Evolutionary conservation across 23 tunicate species (phyloP).

Genomic region (Ciona savignyi): DNA sequence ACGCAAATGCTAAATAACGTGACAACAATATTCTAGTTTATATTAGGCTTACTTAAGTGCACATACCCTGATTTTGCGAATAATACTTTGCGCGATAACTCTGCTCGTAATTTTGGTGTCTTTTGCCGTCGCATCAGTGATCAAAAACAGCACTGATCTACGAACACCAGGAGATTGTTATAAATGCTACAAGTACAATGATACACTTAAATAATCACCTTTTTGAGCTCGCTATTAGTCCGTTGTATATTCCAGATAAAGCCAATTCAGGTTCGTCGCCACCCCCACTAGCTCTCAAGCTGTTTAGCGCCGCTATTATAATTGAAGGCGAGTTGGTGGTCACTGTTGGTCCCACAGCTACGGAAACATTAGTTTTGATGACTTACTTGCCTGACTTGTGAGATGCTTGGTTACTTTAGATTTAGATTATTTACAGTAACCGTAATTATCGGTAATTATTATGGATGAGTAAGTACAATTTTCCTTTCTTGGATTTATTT

Average conservation of each 20-base stretch:
- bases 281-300: constrained; percentile 39
- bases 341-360: constrained; percentile 36
- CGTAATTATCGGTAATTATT: too few relatives aligned
- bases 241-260: constrained; percentile 24
- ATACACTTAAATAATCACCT: constrained; percentile 15
- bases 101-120: constrained; percentile 31
- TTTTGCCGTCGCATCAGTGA: constrained; percentile 63
- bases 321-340: constrained; percentile 25
- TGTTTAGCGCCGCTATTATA: constrained; percentile 26
- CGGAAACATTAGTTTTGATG: too few relatives aligned
- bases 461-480: too few relatives aligned
- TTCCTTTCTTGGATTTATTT: too few relatives aligned
- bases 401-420: too few relatives aligned
- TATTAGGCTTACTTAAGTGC: too few relatives aligned
- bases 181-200: not conserved
- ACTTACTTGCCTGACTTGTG: too few relatives aligned
- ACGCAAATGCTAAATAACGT: too few relatives aligned
- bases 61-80: constrained; percentile 62
- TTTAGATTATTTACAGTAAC: too few relatives aligned
- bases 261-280: constrained; percentile 73
- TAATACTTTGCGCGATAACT: constrained; percentile 52
- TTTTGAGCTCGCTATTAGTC: constrained; percentile 21
- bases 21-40: too few relatives aligned
- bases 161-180: not conserved
- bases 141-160: constrained; percentile 52